Base-by-base conservation (phyloP, 2,797 vertebrate species). In the Nyctibius grandis region DNA sequence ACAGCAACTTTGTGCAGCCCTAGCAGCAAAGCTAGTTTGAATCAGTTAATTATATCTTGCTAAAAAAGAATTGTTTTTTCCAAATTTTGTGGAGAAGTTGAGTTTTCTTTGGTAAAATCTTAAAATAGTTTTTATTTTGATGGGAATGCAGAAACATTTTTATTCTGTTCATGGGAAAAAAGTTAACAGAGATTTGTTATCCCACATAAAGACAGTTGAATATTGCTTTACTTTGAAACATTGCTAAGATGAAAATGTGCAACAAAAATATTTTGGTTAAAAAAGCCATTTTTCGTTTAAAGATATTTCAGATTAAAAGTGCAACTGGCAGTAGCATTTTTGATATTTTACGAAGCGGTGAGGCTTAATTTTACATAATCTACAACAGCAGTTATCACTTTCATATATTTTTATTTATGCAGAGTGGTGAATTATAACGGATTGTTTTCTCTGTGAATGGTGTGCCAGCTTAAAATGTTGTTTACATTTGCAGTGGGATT, bases 331-430 rank as follows among this genome's bases (percentile, higher is more conserved):
- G 45, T 38, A n/a, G 29, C 8, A 2, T 20, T 81, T 77, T 42
- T 45, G 15, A 14, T 84, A 11, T 9, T 65, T 65, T 36, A 3
- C 4, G 3, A 61, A 57, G 47, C 36, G 0, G 1, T 31, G n/a
- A 36, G 12, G 18, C 10, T 73, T n/a, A 10, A 15, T 47, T 82
- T 79, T 53, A 6, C 2, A 0, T 59, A 4, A 36, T 50, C 9
- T 54, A 2, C 9, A 19, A 5, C 16, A 23, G 10, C 34, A 50
- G 1, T 45, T 64, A 8, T 0, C 8, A 5, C 11, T 82, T 74
- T 22, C 4, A 6, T 11, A 5, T 28, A 4, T 77, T 74, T 60
- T 53, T 34, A 3, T 53, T 81, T 54, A 47, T 47, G 29, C 9
- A 11, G 9, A 59, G 20, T 17, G 18, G 11, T 67, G 51, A 54